Evolutionary conservation across 2,888 invertebrate species (phyloP).

Genomic region (Erannis defoliaria): DNA sequence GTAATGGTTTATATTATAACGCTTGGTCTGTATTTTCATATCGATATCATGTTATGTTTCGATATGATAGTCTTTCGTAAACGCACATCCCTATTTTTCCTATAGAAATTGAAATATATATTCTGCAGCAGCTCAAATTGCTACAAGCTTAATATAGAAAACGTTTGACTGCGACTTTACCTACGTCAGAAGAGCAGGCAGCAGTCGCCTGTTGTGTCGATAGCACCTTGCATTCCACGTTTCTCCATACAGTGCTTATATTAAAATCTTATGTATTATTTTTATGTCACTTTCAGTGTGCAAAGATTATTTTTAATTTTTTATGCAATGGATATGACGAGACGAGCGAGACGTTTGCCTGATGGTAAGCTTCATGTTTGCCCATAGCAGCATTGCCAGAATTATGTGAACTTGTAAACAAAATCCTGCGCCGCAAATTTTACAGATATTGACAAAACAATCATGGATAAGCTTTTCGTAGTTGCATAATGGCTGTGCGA

Average conservation of each 20-base stretch:
- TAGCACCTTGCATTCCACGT: slow-evolving; percentile 23
- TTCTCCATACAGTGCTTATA: slow-evolving; percentile 9
- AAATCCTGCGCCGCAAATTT: too few relatives aligned
- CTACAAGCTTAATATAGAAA: slow-evolving; percentile 33
- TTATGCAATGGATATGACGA: too few relatives aligned
- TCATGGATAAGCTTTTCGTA: too few relatives aligned
- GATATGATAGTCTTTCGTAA: not conserved
- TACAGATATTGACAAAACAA: too few relatives aligned
- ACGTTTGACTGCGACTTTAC: slow-evolving; percentile 17
- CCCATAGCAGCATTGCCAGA: too few relatives aligned
- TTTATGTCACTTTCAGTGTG: not conserved
- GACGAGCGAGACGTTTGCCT: too few relatives aligned
- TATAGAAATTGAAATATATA: slow-evolving; percentile 35
- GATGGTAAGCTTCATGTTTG: too few relatives aligned
- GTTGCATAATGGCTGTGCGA: too few relatives aligned
- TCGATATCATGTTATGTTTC: not conserved
- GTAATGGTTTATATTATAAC: too few relatives aligned
- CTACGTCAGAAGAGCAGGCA: slow-evolving; percentile 6
- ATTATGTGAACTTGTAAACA: too few relatives aligned
- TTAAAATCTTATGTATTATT: slow-evolving; percentile 15
- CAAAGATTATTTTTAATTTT: not conserved
- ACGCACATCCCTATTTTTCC: slow-evolving; percentile 9
- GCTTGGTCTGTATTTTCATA: not conserved
- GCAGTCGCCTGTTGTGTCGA: slow-evolving; percentile 28
- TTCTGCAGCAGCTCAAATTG: slow-evolving; percentile 34